A percentile compares a stretch with the other conserved stretches of the same genome.
These are phyloP conservation scores for Cheilosia urbana DNA, from an alignment of 2,888 invertebrate species.

Conservation along the genomic window DNA sequence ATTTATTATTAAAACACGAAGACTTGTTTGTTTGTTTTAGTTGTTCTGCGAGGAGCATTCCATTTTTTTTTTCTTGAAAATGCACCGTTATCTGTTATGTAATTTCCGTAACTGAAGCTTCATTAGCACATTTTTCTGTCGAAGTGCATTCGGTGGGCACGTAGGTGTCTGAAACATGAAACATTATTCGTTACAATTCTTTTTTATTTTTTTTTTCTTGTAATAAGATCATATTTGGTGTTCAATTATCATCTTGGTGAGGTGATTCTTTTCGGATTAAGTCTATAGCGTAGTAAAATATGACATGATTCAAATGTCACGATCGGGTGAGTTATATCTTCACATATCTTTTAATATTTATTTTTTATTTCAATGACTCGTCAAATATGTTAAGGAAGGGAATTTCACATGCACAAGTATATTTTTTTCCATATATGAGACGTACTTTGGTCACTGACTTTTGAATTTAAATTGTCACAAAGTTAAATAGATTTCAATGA, in stretches of 20 bases:
- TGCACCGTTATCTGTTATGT: constrained; percentile 19
- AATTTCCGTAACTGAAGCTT: constrained; percentile 1
- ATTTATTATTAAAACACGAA: not conserved
- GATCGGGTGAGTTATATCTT: constrained; percentile 2
- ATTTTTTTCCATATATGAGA: no score
- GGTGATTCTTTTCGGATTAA: constrained; percentile 12
- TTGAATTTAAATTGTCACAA: not conserved
- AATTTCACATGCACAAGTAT: not conserved
- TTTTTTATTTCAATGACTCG: not conserved
- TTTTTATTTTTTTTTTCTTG: constrained; percentile 1
- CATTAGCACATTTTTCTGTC: constrained; percentile 16
- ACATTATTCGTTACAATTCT: constrained; percentile 2
- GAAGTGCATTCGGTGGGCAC: constrained; percentile 24
- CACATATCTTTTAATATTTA: not conserved
- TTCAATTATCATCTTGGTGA: constrained; percentile 34
- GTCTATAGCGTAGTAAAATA: not conserved
- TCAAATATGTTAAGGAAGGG: not conserved
- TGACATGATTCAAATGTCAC: constrained; percentile 17
- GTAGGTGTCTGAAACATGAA: not conserved
- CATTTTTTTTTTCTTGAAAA: not conserved
- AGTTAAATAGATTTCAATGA: not conserved
- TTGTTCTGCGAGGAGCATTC: constrained; percentile 12
- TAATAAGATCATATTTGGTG: constrained; percentile 2
- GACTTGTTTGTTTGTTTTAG: constrained; percentile 6
- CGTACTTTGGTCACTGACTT: no score